phyloP scores from a whole-genome alignment of 64 coral and sea anemone species.

The Montipora cactus region DNA sequence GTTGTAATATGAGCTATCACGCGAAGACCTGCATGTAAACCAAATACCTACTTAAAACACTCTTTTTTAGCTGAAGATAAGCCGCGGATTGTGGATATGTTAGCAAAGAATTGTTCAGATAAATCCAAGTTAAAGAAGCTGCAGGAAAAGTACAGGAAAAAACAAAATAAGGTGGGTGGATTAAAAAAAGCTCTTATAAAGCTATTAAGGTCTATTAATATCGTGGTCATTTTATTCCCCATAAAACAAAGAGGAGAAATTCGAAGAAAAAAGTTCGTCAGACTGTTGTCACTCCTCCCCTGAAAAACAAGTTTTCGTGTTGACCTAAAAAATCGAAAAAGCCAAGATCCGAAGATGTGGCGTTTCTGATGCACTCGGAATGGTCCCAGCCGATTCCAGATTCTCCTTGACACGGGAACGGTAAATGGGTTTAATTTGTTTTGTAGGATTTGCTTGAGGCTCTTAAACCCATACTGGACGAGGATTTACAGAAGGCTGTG shows the following conservation, averaged over 20 bases:
- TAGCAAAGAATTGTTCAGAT: conserved; percentile 56
- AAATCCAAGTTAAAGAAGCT: conserved; percentile 53
- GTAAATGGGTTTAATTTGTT: neutral
- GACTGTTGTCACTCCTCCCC: too few relatives aligned
- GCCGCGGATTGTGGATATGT: conserved; percentile 50
- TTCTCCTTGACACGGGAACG: neutral
- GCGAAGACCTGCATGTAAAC: too few relatives aligned
- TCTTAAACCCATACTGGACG: conserved; percentile 73
- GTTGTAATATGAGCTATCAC: too few relatives aligned
- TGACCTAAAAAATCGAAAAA: too few relatives aligned
- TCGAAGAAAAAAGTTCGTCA: too few relatives aligned
- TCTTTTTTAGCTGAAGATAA: conserved; percentile 40
- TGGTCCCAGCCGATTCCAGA: too few relatives aligned
- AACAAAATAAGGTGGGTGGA: conserved; percentile 48
- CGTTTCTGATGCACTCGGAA: too few relatives aligned
- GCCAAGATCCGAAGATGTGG: too few relatives aligned
- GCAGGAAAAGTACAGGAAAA: conserved; percentile 61
- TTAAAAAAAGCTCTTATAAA: neutral
- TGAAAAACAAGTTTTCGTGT: too few relatives aligned
- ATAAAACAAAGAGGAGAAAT: too few relatives aligned
- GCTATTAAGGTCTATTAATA: neutral
- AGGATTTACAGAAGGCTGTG: conserved; percentile 72
- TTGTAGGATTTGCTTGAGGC: conserved; percentile 72
- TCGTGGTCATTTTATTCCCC: neutral
- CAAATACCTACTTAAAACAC: too few relatives aligned